phyloP scores from a whole-genome alignment of 2,797 vertebrate species.

The Microctenopoma steveboyesi region DNA sequence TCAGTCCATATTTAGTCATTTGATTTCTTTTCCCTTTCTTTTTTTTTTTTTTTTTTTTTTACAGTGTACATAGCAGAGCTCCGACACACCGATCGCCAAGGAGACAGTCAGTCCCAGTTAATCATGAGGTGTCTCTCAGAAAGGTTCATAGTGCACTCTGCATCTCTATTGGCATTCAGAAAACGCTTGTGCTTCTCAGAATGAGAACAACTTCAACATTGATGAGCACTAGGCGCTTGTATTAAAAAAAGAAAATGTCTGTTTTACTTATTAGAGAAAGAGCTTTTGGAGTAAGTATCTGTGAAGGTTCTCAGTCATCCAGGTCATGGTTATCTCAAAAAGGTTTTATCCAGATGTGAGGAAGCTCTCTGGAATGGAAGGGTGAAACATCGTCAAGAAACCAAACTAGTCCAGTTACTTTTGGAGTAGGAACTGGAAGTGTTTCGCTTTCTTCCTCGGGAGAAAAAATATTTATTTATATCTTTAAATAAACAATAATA shows the following conservation, averaged over 20 bases:
- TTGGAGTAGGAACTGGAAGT: conserved; percentile 83
- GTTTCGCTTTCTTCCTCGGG: conserved; percentile 80
- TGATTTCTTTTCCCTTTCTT: conserved; percentile 45
- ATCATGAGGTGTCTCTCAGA: conserved; percentile 52
- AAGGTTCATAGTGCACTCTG: conserved; percentile 54
- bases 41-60: conserved; percentile 71
- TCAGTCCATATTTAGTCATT: conserved; percentile 67
- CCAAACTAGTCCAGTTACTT: conserved; percentile 48
- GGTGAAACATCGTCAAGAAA: no score
- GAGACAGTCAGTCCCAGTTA: conserved; percentile 53
- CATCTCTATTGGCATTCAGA: conserved; percentile 61
- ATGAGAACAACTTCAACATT: conserved; percentile 64
- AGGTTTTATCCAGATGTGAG: no score
- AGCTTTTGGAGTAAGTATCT: conserved; percentile 83
- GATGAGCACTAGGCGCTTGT: conserved; percentile 82
- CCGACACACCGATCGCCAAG: conserved; percentile 67
- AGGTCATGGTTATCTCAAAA: no score
- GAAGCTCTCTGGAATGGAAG: no score
- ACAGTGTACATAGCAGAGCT: conserved; percentile 75
- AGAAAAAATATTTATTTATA: conserved; percentile 91
- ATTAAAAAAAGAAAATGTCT: conserved; percentile 75
- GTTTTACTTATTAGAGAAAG: conserved; percentile 82
- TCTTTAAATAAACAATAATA: conserved; percentile 63
- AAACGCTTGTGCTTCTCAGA: conserved; percentile 70
- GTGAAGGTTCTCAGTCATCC: no score